These are phyloP conservation scores for Ormyrus pomaceus DNA, from an alignment of 2,888 invertebrate genomes.

Conservation along the genomic window DNA sequence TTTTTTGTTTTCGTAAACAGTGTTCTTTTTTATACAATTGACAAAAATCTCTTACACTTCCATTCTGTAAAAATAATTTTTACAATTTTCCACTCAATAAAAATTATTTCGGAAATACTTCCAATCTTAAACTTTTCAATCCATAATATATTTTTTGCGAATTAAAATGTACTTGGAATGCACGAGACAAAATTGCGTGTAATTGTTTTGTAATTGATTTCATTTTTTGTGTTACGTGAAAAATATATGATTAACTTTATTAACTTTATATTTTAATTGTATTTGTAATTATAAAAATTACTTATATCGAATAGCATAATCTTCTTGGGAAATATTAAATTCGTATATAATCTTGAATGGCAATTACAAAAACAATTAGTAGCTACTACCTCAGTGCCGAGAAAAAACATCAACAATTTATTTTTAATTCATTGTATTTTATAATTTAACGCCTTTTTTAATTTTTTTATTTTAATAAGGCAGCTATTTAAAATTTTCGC, in stretches of 20 bases:
- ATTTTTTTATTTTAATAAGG: slow-evolving; percentile 51
- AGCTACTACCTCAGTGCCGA: slow-evolving; percentile 37
- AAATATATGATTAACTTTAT: slow-evolving; percentile 50
- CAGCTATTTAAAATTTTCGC: slow-evolving; percentile 52
- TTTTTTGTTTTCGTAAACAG: slow-evolving; percentile 1
- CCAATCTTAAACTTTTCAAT: slow-evolving; percentile 8
- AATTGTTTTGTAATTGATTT: slow-evolving; percentile 30
- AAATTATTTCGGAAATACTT: slow-evolving; percentile 33
- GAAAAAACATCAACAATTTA: slow-evolving; percentile 37
- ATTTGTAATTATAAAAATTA: slow-evolving; percentile 45
- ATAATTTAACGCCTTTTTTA: slow-evolving; percentile 40
- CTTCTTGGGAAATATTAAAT: background rate
- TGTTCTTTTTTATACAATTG: slow-evolving; percentile 26
- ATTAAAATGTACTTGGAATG: slow-evolving; percentile 33
- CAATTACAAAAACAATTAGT: slow-evolving; percentile 43
- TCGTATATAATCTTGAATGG: background rate
- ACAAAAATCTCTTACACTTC: slow-evolving; percentile 18
- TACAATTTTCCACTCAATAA: background rate
- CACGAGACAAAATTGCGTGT: slow-evolving; percentile 31
- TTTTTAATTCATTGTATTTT: slow-evolving; percentile 19
- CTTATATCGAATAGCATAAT: slow-evolving; percentile 33
- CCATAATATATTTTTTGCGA: slow-evolving; percentile 33
- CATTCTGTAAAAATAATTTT: background rate
- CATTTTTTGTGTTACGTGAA: slow-evolving; percentile 41
- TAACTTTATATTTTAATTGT: slow-evolving; percentile 38